A percentile compares a stretch with the other conserved stretches of the same genome.
These are phyloP conservation scores for Pongo pygmaeus DNA, from an alignment of 2,113 vertebrate genomes.

Conservation along the genomic window DNA sequence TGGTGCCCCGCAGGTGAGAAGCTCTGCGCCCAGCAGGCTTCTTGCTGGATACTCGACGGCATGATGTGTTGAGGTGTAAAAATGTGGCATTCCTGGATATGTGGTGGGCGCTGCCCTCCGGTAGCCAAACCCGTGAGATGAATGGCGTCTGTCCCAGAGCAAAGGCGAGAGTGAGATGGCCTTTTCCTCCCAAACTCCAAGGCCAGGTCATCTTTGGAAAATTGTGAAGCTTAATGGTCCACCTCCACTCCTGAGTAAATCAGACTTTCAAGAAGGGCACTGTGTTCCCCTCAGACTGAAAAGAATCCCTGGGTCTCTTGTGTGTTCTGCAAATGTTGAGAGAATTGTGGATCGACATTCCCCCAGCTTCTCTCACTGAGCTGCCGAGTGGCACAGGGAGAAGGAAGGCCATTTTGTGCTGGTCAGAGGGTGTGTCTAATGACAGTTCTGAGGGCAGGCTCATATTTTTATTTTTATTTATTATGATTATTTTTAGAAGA, in stretches of 20 bases:
- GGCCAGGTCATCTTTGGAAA: not conserved
- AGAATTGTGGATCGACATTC: not conserved
- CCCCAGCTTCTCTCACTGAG: not conserved
- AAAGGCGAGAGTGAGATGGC: not conserved
- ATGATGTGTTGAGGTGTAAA: not conserved
- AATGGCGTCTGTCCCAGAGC: not conserved
- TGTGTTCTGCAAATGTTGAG: not conserved
- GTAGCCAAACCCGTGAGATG: not conserved
- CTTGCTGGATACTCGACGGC: not conserved
- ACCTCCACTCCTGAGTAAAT: not conserved
- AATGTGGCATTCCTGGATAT: not conserved
- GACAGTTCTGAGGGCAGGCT: not conserved
- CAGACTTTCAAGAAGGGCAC: not conserved
- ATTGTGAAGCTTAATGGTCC: not conserved
- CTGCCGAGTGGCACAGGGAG: not conserved
- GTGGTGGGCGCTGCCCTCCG: not conserved
- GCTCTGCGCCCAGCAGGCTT: not conserved
- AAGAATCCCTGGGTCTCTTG: not conserved
- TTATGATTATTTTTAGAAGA: too few species aligned
- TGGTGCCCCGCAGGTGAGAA: not conserved
- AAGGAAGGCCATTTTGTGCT: not conserved
- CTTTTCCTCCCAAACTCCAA: not conserved
- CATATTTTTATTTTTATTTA: not conserved
- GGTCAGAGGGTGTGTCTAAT: not conserved
- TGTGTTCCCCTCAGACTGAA: too few species aligned